Evolutionary conservation across 2,888 invertebrate genomes (phyloP).

Genomic region (Diploptera punctata): DNA sequence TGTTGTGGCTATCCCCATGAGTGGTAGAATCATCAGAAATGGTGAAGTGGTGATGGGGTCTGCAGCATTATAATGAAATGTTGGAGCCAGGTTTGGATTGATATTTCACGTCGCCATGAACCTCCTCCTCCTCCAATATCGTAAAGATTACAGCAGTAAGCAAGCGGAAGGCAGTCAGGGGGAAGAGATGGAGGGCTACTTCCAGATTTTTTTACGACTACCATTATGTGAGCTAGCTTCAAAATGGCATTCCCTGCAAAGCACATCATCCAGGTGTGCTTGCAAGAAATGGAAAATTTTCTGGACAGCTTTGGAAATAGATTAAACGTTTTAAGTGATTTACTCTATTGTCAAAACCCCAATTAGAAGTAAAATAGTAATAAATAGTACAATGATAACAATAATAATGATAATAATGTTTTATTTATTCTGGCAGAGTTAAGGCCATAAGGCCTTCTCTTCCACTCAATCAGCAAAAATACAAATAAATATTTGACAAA

Average conservation of each 20-base stretch:
- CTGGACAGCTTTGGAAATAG: too few relatives aligned
- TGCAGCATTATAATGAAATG: not conserved
- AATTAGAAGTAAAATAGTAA: too few relatives aligned
- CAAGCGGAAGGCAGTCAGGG: not conserved
- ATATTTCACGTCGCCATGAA: conserved; percentile 2
- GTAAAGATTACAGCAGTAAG: conserved; percentile 18
- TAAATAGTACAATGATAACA: too few relatives aligned
- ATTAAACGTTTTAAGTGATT: too few relatives aligned
- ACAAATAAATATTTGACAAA: too few relatives aligned
- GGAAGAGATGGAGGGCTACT: conserved; percentile 6
- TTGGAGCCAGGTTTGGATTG: not conserved
- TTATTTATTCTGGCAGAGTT: too few relatives aligned
- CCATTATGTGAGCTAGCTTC: conserved; percentile 38
- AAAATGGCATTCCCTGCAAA: conserved; percentile 10
- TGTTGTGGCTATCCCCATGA: not conserved
- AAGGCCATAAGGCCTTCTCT: too few relatives aligned
- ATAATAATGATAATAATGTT: too few relatives aligned
- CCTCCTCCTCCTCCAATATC: not conserved
- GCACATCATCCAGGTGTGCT: conserved; percentile 24
- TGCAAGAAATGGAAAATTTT: too few relatives aligned
- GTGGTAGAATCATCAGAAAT: not conserved
- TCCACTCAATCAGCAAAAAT: too few relatives aligned
- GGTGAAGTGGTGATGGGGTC: too few relatives aligned
- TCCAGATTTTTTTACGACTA: conserved; percentile 32
- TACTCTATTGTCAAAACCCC: too few relatives aligned